Conservation (phyloP, 1,140 invertebrate species). For the Drosophila mauritiana region DNA sequence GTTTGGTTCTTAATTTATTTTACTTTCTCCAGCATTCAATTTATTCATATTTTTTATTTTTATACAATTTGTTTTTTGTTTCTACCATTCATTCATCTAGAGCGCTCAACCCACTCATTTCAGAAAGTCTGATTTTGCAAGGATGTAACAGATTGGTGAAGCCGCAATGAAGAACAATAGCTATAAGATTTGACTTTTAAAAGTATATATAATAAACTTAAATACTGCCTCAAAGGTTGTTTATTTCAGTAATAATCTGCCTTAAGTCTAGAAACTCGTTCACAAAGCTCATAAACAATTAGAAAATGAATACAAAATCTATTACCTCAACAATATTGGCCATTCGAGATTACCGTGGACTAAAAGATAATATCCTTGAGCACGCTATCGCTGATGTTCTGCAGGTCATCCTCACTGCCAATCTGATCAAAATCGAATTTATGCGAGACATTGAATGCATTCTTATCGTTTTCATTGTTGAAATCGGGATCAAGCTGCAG, state of each 20-base stretch:
- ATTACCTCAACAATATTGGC: not conserved
- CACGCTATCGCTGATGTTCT: constrained; percentile 73
- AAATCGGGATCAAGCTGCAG: not conserved
- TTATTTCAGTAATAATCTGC: not conserved
- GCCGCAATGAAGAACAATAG: constrained; percentile 14
- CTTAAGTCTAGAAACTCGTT: not conserved
- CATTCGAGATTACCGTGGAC: not conserved
- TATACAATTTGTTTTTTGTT: not conserved
- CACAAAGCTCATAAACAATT: too few species aligned
- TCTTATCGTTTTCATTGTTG: constrained; percentile 30
- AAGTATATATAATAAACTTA: constrained; percentile 5
- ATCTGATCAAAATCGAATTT: constrained; percentile 32
- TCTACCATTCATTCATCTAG: not conserved
- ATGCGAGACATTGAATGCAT: constrained; percentile 12
- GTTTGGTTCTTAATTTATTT: constrained; percentile 1
- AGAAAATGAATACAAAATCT: not conserved
- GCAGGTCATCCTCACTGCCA: constrained; percentile 49
- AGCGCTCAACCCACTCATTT: constrained; percentile 22
- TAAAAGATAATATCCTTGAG: constrained; percentile 70
- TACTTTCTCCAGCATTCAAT: not conserved
- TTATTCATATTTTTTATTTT: not conserved
- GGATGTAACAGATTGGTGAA: not conserved
- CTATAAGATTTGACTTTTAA: constrained; percentile 5
- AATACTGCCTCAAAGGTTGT: constrained; percentile 20
- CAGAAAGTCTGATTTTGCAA: constrained; percentile 34